A percentile compares a stretch with the other conserved stretches of the same genome.
Evolutionary conservation across 2,888 invertebrate genomes (phyloP).

Genomic region (Eucera pruinosa): DNA sequence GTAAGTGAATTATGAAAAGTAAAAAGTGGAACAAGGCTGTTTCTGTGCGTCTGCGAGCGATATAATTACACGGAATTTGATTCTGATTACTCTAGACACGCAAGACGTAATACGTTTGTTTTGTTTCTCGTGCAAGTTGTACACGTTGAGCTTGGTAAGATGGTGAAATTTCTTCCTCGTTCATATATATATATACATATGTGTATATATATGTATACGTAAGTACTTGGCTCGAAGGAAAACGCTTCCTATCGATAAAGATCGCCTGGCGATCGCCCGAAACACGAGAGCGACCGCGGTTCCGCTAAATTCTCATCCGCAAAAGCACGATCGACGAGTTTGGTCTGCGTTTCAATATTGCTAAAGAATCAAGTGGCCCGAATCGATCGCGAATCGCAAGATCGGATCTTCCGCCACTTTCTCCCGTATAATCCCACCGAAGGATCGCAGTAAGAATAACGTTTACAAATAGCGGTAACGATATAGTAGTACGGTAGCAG

Average conservation of each 20-base stretch:
- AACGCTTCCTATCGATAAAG: background rate
- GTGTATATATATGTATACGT: no score
- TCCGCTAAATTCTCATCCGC: background rate
- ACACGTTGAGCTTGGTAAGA: slow-evolving; percentile 36
- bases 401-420: background rate
- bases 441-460: slow-evolving; percentile 46
- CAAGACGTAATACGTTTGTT: slow-evolving; percentile 21
- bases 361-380: slow-evolving; percentile 48
- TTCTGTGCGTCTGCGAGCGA: slow-evolving; percentile 12
- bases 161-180: background rate
- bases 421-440: slow-evolving; percentile 2
- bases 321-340: slow-evolving; percentile 41
- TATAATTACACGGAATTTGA: slow-evolving; percentile 37
- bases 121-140: background rate
- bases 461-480: slow-evolving; percentile 60
- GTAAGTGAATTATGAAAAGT: no score
- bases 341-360: slow-evolving; percentile 65
- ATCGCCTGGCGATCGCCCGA: slow-evolving; percentile 1
- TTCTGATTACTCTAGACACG: slow-evolving; percentile 41
- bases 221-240: background rate
- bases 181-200: no score
- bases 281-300: background rate
- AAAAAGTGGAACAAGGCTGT: background rate
- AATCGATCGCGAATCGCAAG: background rate
- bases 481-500: slow-evolving; percentile 62